Conservation (phyloP, 2,888 invertebrate genomes). For the Dryomyza anilis region DNA sequence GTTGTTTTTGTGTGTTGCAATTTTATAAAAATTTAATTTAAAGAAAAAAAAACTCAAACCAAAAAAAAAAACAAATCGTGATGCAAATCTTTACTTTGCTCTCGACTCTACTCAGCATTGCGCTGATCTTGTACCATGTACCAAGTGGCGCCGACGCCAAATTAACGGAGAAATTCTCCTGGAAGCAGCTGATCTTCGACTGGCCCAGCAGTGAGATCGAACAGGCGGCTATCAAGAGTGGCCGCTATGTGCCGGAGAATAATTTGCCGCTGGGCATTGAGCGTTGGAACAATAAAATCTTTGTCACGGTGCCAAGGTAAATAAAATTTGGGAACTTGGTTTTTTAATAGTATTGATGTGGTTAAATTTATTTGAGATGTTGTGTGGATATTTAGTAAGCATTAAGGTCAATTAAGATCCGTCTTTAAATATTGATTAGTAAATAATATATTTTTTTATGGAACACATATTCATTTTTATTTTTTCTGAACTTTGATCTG, state of each 20-base stretch:
- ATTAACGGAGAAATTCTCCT: slow-evolving; percentile 70
- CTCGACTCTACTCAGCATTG: slow-evolving; percentile 2
- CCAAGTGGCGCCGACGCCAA: slow-evolving; percentile 55
- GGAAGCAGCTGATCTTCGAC: slow-evolving; percentile 72
- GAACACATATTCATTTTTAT: too few species aligned
- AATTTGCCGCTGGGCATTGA: slow-evolving; percentile 75
- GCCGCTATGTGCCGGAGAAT: slow-evolving; percentile 68
- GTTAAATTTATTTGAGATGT: too few species aligned
- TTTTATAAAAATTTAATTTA: too few species aligned
- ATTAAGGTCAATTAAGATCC: too few species aligned
- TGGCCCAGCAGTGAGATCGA: slow-evolving; percentile 70
- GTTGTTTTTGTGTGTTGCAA: background rate
- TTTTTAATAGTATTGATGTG: slow-evolving; percentile 32
- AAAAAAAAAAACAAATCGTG: background rate
- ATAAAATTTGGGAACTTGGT: slow-evolving; percentile 11
- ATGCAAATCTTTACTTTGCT: slow-evolving; percentile 9
- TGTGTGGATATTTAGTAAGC: too few species aligned
- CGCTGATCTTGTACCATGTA: background rate
- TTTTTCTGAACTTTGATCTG: too few species aligned
- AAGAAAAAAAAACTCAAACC: background rate
- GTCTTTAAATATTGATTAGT: too few species aligned
- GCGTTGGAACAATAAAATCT: slow-evolving; percentile 73
- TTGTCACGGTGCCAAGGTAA: slow-evolving; percentile 72
- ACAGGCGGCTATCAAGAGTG: slow-evolving; percentile 67
- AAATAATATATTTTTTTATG: too few species aligned